Evolutionary conservation across 1,140 invertebrate species (phyloP), one percentile per base, ranked within the genome.

Genomic region (Hylyphantes graminicola): DNA sequence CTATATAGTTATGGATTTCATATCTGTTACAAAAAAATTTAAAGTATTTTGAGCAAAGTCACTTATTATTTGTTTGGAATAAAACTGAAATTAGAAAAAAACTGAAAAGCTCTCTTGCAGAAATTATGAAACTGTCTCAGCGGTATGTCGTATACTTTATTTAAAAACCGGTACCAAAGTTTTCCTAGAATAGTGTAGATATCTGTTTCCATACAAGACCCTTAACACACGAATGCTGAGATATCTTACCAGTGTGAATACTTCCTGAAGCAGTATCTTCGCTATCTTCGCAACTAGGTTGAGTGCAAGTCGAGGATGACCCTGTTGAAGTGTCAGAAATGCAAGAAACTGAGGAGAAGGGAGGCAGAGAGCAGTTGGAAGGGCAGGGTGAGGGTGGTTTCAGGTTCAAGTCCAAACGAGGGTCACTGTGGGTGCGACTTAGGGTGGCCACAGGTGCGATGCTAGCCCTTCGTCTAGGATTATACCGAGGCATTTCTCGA

Each of bases 291-390:
- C 86, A 86, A 79, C 88, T 88, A 9, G 92, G 92, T 88, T 88
- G 88, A 8, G 87, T 88, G 75, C 87, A 88, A 11, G 92, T 93
- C 86, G 93, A 94, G 87, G 92, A 91, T 87, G 93, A 93, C 89
- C 86, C 87, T 3, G 88, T 88, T 21, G 93, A 94, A 87, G 93
- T 93, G 89, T 95, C 94, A 87, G 94, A 95, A 75, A 96, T 92
- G 86, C 94, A 95, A 87, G 95, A 96, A 84, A 95, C 95, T 59
- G 95, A 96, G 88, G 95, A 96, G 92, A 96, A 96, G 76, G 95
- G 94, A 61, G 93, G 92, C 86, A 93, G 91, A 86, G 93, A 94
- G 85, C 95, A 91, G 89, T 95, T 94, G 86, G 95, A 95, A 85
- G 94, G 95, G 90, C 94, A 96, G 57, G 95, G 95, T 85, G 94